phyloP scores from a whole-genome alignment of 2,888 invertebrate genomes.

The Abrostola tripartita region DNA sequence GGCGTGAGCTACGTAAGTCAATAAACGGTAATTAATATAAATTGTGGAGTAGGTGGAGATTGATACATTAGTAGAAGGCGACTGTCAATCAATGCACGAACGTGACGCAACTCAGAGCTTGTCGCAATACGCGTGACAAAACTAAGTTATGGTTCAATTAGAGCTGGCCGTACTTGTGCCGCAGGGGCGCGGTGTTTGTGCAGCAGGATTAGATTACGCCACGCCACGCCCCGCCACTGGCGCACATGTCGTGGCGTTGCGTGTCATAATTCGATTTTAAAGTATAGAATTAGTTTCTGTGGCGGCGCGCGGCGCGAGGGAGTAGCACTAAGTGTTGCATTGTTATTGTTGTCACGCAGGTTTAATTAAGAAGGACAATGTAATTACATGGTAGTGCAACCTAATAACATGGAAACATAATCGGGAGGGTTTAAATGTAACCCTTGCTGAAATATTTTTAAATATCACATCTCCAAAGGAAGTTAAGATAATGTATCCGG shows the following conservation, averaged over 20 bases:
- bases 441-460: no score
- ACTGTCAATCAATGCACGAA: conserved; percentile 4
- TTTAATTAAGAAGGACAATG: conserved; percentile 1
- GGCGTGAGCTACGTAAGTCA: no score
- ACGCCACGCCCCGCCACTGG: conserved; percentile 49
- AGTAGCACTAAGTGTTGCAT: conserved; percentile 23
- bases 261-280: conserved; percentile 47
- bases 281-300: conserved; percentile 45
- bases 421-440: no score
- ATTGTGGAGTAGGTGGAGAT: no score
- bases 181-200: conserved; percentile 72
- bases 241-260: conserved; percentile 22
- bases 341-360: conserved; percentile 45
- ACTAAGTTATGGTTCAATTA: conserved; percentile 30
- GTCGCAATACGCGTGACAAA: conserved; percentile 7
- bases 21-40: no score
- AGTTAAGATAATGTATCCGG: no score
- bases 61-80: not conserved
- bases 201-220: conserved; percentile 76
- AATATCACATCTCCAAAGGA: no score
- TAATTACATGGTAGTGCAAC: not conserved
- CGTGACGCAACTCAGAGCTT: conserved; percentile 3
- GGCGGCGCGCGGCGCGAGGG: conserved; percentile 21
- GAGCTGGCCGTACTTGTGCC: conserved; percentile 43
- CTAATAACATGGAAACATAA: not conserved